Evolutionary conservation across 2,113 vertebrate species (phyloP).

Genomic region (Leuciscus idus): DNA sequence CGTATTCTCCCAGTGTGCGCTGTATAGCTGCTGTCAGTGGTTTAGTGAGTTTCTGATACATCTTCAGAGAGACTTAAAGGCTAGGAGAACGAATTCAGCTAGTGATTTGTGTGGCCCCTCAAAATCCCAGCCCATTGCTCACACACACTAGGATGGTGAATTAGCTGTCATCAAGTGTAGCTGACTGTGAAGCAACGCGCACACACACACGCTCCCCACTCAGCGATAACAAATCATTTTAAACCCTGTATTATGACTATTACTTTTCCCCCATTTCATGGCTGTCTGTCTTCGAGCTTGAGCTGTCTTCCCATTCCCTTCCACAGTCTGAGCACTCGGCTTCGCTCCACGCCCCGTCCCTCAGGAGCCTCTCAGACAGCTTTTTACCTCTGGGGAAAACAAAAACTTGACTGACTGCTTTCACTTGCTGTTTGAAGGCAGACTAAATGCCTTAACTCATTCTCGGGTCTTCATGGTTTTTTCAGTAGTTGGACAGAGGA

Average conservation of each 20-base stretch:
- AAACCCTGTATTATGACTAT: slow-evolving; percentile 45
- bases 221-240: slow-evolving; percentile 53
- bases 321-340: slow-evolving; percentile 8
- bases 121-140: slow-evolving; percentile 37
- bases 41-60: slow-evolving; percentile 33
- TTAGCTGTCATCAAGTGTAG: slow-evolving; percentile 55
- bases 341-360: slow-evolving; percentile 9
- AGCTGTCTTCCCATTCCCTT: not conserved
- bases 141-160: slow-evolving; percentile 36
- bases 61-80: slow-evolving; percentile 35
- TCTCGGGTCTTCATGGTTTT: slow-evolving; percentile 26
- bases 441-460: slow-evolving; percentile 41
- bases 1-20: slow-evolving; percentile 9
- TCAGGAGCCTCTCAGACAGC: slow-evolving; percentile 34
- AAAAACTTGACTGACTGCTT: slow-evolving; percentile 49
- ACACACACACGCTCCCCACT: slow-evolving; percentile 7
- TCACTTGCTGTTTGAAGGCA: slow-evolving; percentile 39
- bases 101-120: slow-evolving; percentile 48
- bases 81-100: slow-evolving; percentile 15
- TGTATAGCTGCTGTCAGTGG: not conserved
- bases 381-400: slow-evolving; percentile 26
- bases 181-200: slow-evolving; percentile 38
- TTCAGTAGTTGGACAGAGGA: slow-evolving; percentile 40
- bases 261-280: slow-evolving; percentile 45
- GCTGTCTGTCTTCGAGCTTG: slow-evolving; percentile 20